Evolutionary conservation across 2,888 invertebrate genomes (phyloP), one percentile per base, ranked within the genome.

Genomic region (Celastrina argiolus): DNA sequence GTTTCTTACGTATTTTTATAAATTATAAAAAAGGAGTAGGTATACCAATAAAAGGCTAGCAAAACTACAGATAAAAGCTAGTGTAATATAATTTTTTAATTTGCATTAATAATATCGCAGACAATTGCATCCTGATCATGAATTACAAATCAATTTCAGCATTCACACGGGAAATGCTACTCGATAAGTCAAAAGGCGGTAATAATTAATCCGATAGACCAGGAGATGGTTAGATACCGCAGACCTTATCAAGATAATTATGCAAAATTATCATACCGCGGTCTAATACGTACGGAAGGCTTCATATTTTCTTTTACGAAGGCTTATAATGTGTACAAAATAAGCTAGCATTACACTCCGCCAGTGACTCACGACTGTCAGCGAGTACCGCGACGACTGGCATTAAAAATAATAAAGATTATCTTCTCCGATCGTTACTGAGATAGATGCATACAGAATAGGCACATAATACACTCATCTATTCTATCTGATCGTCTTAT

Each of bases 211-310:
- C 61, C 22, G 61, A 61, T 61, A 61, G 36, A 10, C 34, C 14
- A 36, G 34, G 12, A 16, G 61, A 61, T 39, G 34, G 36, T 14
- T 36, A 39, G 61, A 61, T 61, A 59, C 34, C 36, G 56, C 56
- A 16, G 28, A 18, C 41, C 41, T 58, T 65, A 65, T 65, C 65
- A 16, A 14, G 58, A 41, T 28, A 65, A 65, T 65, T 65, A 65
- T 65, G 58, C 56, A 58, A 28, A 65, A 51, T 45, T 45, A 45
- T 51, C 51, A 22, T 51, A 51, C 51, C 51, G 51, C 51, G 12
- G 22, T 51, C 51, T 51, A 51, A 51, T 26, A 22, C 51, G 22
- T 51, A 22, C 22, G 51, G 51, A 51, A 51, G 51, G 51, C 51
- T 26, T 51, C 51, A 36, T 10, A 51, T 51, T 51, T 51, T 51